Evolutionary conservation across 1,140 invertebrate species (phyloP).

Genomic region (Penaeus chinensis): DNA sequence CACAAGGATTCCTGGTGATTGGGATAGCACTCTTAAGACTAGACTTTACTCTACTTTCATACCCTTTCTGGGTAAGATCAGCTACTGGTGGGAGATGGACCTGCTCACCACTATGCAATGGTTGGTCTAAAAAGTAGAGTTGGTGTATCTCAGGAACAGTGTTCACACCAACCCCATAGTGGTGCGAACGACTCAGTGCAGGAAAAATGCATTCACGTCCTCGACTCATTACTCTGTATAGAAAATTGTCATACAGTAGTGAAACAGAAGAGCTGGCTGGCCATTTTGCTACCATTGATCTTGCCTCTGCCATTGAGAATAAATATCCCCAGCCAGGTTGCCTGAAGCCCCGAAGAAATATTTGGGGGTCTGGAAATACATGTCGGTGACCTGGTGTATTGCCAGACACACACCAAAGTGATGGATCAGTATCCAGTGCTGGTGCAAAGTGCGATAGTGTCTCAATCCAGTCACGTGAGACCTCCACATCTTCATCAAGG

Average conservation of each 20-base stretch:
- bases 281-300: conserved; percentile 15
- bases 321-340: conserved; percentile 60
- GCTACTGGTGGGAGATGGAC: conserved; percentile 14
- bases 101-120: conserved; percentile 40
- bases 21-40: conserved; percentile 15
- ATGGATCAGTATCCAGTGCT: conserved; percentile 38
- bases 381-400: conserved; percentile 7
- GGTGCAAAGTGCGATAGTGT: conserved; percentile 45
- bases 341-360: conserved; percentile 26
- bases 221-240: conserved; percentile 20
- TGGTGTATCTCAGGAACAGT: conserved; percentile 56
- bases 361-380: conserved; percentile 23
- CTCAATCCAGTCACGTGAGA: conserved; percentile 53
- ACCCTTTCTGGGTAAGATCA: conserved; percentile 23
- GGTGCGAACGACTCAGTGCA: conserved; percentile 33
- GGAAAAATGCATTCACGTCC: conserved; percentile 56
- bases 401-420: conserved; percentile 56
- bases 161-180: conserved; percentile 59
- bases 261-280: conserved; percentile 17
- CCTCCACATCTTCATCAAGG: conserved; percentile 60
- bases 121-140: conserved; percentile 44
- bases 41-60: conserved; percentile 17
- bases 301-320: conserved; percentile 24
- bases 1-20: conserved; percentile 46
- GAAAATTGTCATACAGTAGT: conserved; percentile 51